phyloP scores from a whole-genome alignment of 2,797 vertebrate genomes.

The Gallirallus australis region DNA sequence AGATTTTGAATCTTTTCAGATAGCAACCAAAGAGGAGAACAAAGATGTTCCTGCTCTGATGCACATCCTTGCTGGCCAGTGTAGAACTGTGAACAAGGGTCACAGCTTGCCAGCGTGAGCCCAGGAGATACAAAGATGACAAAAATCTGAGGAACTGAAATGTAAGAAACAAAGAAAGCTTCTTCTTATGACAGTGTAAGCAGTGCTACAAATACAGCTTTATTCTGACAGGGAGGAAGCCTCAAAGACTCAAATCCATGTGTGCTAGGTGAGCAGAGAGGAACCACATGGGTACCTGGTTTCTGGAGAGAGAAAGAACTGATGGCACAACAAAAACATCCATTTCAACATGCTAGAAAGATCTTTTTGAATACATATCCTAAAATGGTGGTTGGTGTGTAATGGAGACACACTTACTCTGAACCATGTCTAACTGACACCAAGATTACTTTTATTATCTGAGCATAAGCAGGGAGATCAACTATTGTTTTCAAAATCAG shows the following conservation, averaged over 20 bases:
- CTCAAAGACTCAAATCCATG: neutral
- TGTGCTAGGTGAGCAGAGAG: neutral
- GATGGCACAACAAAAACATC: neutral
- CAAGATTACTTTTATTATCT: neutral
- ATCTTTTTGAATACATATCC: neutral
- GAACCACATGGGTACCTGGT: rapidly evolving
- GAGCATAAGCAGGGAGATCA: neutral
- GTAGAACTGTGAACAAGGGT: neutral
- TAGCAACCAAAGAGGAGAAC: neutral
- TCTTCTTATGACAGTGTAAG: neutral
- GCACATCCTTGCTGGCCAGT: neutral
- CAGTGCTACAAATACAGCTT: neutral
- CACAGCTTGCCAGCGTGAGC: neutral
- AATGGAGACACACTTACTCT: neutral
- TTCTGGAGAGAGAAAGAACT: neutral
- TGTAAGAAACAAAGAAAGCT: neutral
- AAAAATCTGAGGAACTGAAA: neutral
- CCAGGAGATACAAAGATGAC: neutral
- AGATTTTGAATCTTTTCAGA: neutral
- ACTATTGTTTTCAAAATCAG: neutral
- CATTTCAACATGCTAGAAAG: neutral
- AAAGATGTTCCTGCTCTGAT: neutral
- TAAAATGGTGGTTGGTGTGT: neutral
- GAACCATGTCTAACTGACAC: neutral
- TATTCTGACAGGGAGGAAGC: neutral